Percentiles rank a stretch among this genome's conserved stretches.
Evolutionary conservation across 2,888 invertebrate species (phyloP).

Genomic region (Tholera decimalis): DNA sequence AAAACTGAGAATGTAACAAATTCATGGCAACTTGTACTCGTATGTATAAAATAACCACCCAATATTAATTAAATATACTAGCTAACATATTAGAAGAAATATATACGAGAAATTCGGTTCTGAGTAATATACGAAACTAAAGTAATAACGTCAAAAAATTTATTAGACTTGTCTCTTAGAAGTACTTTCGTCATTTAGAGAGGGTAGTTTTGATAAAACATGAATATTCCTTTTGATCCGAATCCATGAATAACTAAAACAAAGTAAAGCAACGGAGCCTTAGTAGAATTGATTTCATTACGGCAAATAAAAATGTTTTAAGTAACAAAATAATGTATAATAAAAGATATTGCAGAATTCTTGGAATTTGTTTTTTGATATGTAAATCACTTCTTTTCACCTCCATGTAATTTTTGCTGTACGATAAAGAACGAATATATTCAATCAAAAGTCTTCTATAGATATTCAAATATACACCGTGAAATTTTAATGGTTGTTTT

Average conservation of each 20-base stretch:
- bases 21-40: too few relatives aligned
- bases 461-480: neutral
- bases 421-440: neutral
- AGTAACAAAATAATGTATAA: constrained; percentile 6
- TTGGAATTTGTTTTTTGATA: constrained; percentile 50
- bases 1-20: too few relatives aligned
- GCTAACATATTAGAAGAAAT: too few relatives aligned
- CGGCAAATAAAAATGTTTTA: constrained; percentile 22
- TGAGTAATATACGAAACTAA: too few relatives aligned
- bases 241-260: constrained; percentile 12
- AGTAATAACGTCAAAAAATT: too few relatives aligned
- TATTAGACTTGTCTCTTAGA: too few relatives aligned
- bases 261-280: neutral
- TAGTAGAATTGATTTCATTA: neutral
- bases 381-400: constrained; percentile 46
- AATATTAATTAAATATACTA: too few relatives aligned
- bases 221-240: constrained; percentile 19
- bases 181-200: neutral
- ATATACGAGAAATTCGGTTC: too few relatives aligned
- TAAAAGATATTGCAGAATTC: constrained; percentile 33
- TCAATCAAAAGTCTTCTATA: neutral
- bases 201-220: constrained; percentile 4
- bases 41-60: too few relatives aligned
- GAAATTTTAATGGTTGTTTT: too few relatives aligned
- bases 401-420: constrained; percentile 40